Conservation (phyloP, 1,140 invertebrate species). For the Hetaerina americana region DNA sequence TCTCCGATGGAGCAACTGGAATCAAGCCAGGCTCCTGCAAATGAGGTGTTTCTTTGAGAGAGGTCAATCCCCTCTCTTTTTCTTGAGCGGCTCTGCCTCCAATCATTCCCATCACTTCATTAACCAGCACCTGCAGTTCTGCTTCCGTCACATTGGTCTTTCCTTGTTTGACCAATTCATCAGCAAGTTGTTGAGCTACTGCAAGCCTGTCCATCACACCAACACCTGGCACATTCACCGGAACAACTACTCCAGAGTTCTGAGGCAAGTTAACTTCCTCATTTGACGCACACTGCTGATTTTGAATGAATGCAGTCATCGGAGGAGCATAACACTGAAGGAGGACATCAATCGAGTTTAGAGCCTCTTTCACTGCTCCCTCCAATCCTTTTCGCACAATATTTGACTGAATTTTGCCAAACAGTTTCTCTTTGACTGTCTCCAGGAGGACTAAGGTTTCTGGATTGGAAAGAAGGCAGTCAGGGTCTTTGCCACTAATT, state of each 20-base stretch:
- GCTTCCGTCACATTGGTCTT: constrained; percentile 60
- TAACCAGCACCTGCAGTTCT: constrained; percentile 60
- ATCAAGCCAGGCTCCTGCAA: too few species aligned
- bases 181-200: constrained; percentile 63
- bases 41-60: too few species aligned
- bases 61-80: too few species aligned
- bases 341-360: constrained; percentile 22
- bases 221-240: constrained; percentile 46
- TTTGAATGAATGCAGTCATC: neutral
- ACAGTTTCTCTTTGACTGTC: constrained; percentile 71
- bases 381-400: constrained; percentile 50
- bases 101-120: constrained; percentile 55
- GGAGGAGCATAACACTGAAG: neutral
- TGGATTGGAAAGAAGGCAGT: constrained; percentile 52
- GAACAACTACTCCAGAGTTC: neutral
- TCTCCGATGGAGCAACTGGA: too few species aligned
- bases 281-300: neutral
- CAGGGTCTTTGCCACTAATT: constrained; percentile 49
- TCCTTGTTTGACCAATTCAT: constrained; percentile 57
- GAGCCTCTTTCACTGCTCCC: constrained; percentile 41
- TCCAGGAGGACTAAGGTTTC: constrained; percentile 60
- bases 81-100: neutral
- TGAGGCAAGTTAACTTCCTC: neutral
- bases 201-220: constrained; percentile 53
- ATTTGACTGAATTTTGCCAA: constrained; percentile 62